Conservation (phyloP, 2,113 vertebrate genomes). For the Hirundichthys speculiger region DNA sequence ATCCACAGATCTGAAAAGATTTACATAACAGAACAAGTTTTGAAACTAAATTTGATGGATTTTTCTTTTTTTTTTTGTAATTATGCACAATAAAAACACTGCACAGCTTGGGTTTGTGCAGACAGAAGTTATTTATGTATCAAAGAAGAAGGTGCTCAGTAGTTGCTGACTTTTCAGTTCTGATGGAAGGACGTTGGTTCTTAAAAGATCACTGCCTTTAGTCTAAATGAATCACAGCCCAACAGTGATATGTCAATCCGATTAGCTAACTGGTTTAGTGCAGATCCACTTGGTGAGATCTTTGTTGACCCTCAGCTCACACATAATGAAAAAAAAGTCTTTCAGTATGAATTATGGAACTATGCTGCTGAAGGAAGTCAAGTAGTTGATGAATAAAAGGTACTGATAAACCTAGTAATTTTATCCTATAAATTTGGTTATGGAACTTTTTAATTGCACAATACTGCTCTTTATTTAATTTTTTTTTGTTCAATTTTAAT, state of each 20-base stretch:
- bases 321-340: slow-evolving; percentile 17
- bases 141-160: not conserved
- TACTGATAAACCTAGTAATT: too few species aligned
- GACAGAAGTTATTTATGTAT: not conserved
- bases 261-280: slow-evolving; percentile 80
- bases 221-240: slow-evolving; percentile 69
- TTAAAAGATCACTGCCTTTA: slow-evolving; percentile 75
- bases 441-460: not conserved
- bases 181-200: slow-evolving; percentile 58
- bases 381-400: too few species aligned
- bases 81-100: not conserved
- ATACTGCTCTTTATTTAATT: too few species aligned
- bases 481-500: too few species aligned
- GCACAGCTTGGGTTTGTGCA: not conserved
- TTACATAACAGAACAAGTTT: not conserved
- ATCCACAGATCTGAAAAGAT: not conserved
- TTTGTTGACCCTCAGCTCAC: slow-evolving; percentile 47
- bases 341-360: not conserved
- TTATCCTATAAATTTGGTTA: not conserved
- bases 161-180: slow-evolving; percentile 55
- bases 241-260: slow-evolving; percentile 72
- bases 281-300: slow-evolving; percentile 67
- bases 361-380: not conserved
- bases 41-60: not conserved
- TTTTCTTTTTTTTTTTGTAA: not conserved